Conservation (phyloP, 2,888 invertebrate species). For the Schrankia costaestrigalis region DNA sequence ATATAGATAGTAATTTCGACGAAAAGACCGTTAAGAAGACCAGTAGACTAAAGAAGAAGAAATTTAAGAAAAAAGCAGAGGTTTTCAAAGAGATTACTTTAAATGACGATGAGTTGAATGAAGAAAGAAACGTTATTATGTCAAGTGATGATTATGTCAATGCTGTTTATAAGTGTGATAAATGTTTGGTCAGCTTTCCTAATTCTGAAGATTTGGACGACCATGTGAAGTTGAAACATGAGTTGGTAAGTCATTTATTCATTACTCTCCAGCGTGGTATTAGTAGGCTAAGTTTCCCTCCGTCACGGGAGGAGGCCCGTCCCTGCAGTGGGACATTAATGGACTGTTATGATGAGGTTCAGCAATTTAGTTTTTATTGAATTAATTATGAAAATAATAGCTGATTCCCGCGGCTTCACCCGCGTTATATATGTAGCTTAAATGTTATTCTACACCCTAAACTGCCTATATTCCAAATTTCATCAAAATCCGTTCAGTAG, state of each 20-base stretch:
- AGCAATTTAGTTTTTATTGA: too few species aligned
- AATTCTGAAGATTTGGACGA: conserved; percentile 64
- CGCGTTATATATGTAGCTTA: too few species aligned
- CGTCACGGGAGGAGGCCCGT: not conserved
- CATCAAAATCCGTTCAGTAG: too few species aligned
- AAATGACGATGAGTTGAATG: conserved; percentile 42
- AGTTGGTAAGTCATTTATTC: conserved; percentile 46
- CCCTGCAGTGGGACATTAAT: not conserved
- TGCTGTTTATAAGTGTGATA: conserved; percentile 61
- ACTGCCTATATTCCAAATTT: too few species aligned
- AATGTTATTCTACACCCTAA: too few species aligned
- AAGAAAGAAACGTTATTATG: conserved; percentile 45
- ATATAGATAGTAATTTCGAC: too few species aligned
- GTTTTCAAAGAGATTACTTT: conserved; percentile 50
- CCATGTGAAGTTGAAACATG: conserved; percentile 56
- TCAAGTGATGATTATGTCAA: conserved; percentile 56
- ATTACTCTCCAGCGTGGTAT: not conserved
- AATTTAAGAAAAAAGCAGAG: conserved; percentile 11
- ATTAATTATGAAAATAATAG: too few species aligned
- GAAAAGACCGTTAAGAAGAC: too few species aligned
- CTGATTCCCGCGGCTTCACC: too few species aligned
- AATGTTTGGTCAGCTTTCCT: conserved; percentile 56
- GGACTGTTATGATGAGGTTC: too few species aligned
- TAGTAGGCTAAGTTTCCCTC: not conserved
- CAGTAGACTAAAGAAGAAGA: too few species aligned